Evolutionary conservation across 2,888 invertebrate species (phyloP).

Genomic region (Autographa pulchrina): DNA sequence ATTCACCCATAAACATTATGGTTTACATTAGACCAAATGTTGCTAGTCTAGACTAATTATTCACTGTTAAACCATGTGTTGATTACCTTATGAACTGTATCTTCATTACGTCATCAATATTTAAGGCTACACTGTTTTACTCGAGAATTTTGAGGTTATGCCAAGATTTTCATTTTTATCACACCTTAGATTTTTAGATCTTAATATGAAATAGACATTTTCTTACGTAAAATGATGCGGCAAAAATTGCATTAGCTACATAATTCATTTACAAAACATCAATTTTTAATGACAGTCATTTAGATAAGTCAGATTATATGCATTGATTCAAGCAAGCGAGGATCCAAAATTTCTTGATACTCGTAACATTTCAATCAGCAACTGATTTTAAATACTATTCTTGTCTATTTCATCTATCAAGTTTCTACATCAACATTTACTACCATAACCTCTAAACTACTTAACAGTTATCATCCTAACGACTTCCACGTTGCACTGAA

Average conservation of each 20-base stretch:
- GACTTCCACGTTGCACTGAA: slow-evolving; percentile 32
- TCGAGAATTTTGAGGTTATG: slow-evolving; percentile 14
- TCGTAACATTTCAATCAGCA: slow-evolving; percentile 2
- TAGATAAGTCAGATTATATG: too few species aligned
- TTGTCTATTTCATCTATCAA: neutral
- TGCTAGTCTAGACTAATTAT: slow-evolving; percentile 62
- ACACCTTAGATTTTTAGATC: neutral
- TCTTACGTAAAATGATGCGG: too few species aligned
- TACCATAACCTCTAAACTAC: slow-evolving; percentile 12
- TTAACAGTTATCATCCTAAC: slow-evolving; percentile 14
- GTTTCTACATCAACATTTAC: neutral
- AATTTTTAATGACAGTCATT: too few species aligned
- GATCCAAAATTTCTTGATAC: neutral
- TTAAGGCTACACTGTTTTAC: slow-evolving; percentile 11
- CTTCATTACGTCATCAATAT: slow-evolving; percentile 20
- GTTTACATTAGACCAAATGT: slow-evolving; percentile 61
- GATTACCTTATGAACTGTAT: slow-evolving; percentile 40
- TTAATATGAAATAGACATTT: neutral
- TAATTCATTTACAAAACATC: too few species aligned
- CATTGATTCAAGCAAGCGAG: too few species aligned
- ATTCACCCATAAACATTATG: slow-evolving; percentile 55
- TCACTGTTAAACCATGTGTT: slow-evolving; percentile 49
- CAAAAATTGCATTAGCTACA: too few species aligned
- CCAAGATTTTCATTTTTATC: neutral
- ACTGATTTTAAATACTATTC: neutral